Evolutionary conservation across 2,113 vertebrate species (phyloP).

Genomic region (Patagioenas fasciata): DNA sequence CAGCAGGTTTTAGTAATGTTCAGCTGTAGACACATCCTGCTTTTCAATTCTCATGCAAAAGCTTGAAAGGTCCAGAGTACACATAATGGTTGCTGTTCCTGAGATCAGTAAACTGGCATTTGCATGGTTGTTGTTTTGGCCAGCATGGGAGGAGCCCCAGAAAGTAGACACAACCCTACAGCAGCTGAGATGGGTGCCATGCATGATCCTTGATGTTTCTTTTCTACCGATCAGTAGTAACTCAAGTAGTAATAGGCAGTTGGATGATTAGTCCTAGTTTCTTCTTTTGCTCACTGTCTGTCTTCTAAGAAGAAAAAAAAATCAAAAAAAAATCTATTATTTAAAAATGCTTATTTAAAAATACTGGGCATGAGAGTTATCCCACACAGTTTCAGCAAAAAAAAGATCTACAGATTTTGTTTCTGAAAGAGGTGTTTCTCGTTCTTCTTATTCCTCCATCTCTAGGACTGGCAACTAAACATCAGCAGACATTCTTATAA

Average conservation of each 20-base stretch:
- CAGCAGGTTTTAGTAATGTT: background rate
- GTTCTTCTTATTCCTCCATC: background rate
- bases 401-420: background rate
- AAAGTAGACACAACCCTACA: background rate
- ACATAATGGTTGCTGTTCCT: background rate
- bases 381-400: background rate
- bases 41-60: background rate
- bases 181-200: background rate
- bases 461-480: background rate
- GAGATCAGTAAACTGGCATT: background rate
- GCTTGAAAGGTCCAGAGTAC: background rate
- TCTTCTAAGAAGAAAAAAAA: background rate
- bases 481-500: rapidly evolving
- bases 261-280: background rate
- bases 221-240: background rate
- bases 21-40: rapidly evolving
- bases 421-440: background rate
- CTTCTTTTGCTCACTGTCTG: background rate
- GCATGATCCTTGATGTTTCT: background rate
- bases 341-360: background rate
- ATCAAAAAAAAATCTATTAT: background rate
- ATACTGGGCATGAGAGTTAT: background rate
- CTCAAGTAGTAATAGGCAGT: background rate
- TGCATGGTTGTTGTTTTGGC: background rate
- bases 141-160: background rate